phyloP scores from a whole-genome alignment of 2,113 vertebrate species.

The Eulacestoma nigropectus region DNA sequence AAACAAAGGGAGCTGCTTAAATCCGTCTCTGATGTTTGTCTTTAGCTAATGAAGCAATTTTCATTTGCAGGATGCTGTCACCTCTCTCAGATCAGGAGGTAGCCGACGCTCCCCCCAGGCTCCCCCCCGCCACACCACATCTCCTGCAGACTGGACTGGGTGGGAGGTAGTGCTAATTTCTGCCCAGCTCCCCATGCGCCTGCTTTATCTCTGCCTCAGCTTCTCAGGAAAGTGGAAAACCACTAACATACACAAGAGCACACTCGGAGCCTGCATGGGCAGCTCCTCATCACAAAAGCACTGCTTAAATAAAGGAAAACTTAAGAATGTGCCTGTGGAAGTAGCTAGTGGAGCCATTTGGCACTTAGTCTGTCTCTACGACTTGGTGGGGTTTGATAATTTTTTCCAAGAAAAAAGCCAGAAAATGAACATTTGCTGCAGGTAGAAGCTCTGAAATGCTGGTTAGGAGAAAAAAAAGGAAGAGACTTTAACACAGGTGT shows the following conservation, averaged over 20 bases:
- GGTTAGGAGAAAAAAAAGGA: not conserved
- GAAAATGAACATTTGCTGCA: not conserved
- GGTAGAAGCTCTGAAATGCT: not conserved
- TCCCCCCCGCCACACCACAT: not conserved
- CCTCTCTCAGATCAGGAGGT: not conserved
- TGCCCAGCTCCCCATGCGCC: rapidly evolving
- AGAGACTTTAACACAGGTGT: not conserved
- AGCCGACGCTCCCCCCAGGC: rapidly evolving
- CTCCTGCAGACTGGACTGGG: not conserved
- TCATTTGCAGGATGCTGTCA: not conserved
- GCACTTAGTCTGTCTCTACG: not conserved
- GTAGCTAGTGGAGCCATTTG: not conserved
- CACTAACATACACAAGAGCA: rapidly evolving
- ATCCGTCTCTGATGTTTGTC: not conserved
- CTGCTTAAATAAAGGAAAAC: not conserved
- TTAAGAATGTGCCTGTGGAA: not conserved
- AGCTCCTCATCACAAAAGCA: not conserved
- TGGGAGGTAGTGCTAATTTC: not conserved
- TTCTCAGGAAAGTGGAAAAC: not conserved
- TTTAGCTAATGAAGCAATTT: not conserved
- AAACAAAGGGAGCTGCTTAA: not conserved
- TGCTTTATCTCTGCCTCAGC: not conserved
- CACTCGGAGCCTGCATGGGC: rapidly evolving
- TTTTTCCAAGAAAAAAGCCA: not conserved
- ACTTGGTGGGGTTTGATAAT: not conserved